Base-by-base conservation (phyloP, 2,113 vertebrate species). In the Gnathonemus longibarbis region DNA sequence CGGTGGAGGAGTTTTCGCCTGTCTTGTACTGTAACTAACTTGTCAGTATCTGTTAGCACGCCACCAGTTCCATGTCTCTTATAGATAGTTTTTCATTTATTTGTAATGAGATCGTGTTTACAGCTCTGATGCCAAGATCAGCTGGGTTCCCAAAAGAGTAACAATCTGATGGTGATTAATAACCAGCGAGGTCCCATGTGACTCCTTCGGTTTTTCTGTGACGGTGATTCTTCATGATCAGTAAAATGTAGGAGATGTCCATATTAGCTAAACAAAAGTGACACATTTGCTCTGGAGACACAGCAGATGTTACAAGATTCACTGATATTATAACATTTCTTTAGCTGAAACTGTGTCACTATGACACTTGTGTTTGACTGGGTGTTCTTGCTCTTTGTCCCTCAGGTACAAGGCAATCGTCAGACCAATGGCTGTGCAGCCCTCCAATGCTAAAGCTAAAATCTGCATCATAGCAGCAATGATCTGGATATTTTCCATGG, bases 361-460 rank as follows among this genome's bases (percentile, higher is more conserved):
- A 7, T 17, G 31, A 42, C 15, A 39, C 0, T 77, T 39, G 74
- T 80, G 74, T 80, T 56, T 42, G 13, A 80, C 35, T 19, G 74
- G 35, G 3, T 85, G 83, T 92, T 91, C 93, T 90, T 8, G 39
- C 48, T 35, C 0, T 90, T 88, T 89, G 88, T 53, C 10, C 85
- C 91, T 88, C 93, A 99, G 98, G 95, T 99, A 99, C 93, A 98
- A 96, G 94, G 98, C 98, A 70, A 99, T 99, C 2, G 98, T 99
- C 90, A 97, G 96, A 89, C 98, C 98, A 0, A 96, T 99, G 96
- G 97, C 99, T 90, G 96, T 98, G 91, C 97, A 97, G 93, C 95
- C 94, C 1, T 95, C 96, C 5, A 96, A 96, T 74, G 96, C 96
- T 58, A 95, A 97, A 52, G 93, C 96, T 94, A 97, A 96, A 94